These are phyloP conservation scores for Meiosimyza decipiens DNA, from an alignment of 2,888 invertebrate species.

Conservation along the genomic window DNA sequence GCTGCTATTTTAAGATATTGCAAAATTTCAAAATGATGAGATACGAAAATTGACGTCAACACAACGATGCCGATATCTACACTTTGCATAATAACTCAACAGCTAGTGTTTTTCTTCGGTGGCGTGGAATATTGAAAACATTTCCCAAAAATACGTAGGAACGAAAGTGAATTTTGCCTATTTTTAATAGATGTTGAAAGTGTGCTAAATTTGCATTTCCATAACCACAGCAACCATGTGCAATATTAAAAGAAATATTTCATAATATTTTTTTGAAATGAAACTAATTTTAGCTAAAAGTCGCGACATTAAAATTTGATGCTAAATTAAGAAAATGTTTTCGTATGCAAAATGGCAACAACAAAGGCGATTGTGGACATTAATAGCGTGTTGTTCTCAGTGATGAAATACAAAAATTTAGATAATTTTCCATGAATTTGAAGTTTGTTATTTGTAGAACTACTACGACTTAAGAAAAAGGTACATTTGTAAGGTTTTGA, in stretches of 20 bases:
- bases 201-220: background rate
- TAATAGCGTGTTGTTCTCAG: background rate
- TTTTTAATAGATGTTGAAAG: background rate
- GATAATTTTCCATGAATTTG: too few species aligned
- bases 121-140: too few species aligned
- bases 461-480: too few species aligned
- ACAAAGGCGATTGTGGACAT: background rate
- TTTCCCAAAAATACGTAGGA: background rate
- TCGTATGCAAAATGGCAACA: too few species aligned
- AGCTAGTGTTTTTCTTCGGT: too few species aligned
- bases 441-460: too few species aligned
- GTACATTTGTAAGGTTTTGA: too few species aligned
- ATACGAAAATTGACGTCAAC: slow-evolving; percentile 13
- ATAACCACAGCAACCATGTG: background rate
- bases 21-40: background rate
- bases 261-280: too few species aligned
- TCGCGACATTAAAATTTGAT: too few species aligned
- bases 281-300: too few species aligned
- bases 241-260: background rate
- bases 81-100: background rate
- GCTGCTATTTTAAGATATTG: slow-evolving; percentile 15
- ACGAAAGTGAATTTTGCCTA: slow-evolving; percentile 11
- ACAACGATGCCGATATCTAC: background rate
- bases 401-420: background rate
- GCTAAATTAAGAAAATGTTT: too few species aligned